phyloP scores from a whole-genome alignment of 2,113 vertebrate genomes.

The Lagopus leucura region DNA sequence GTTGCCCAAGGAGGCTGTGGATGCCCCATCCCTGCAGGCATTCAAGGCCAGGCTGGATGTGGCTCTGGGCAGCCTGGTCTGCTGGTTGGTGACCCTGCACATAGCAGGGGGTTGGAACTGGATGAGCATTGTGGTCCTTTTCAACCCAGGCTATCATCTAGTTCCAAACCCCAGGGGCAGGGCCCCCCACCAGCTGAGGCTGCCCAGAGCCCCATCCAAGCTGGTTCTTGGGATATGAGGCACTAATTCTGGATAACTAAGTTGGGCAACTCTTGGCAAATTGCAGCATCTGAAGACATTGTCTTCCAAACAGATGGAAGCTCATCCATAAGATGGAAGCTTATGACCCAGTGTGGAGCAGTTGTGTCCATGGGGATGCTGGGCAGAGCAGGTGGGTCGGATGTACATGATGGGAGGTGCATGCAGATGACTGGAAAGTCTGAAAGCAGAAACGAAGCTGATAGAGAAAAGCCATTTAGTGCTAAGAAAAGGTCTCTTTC shows the following conservation, averaged over 20 bases:
- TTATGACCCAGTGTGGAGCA: background rate
- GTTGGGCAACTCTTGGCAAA: rapidly evolving
- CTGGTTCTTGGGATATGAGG: background rate
- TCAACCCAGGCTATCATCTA: no score
- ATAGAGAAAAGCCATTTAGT: background rate
- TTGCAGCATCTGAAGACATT: background rate
- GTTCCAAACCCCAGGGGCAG: background rate
- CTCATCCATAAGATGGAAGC: background rate
- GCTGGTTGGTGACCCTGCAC: no score
- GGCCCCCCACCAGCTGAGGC: no score
- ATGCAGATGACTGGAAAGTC: background rate
- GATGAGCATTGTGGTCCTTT: no score
- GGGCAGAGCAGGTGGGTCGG: background rate
- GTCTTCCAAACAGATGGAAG: background rate
- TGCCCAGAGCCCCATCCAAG: no score
- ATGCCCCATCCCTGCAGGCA: no score
- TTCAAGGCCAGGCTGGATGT: no score
- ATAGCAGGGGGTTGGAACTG: no score
- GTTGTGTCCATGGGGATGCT: rapidly evolving
- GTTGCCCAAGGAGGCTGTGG: no score
- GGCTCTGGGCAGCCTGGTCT: no score
- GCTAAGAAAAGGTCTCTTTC: background rate
- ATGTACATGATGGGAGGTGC: background rate
- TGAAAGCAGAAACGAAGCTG: background rate
- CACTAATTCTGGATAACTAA: background rate